These are phyloP conservation scores for Verasper variegatus DNA, from an alignment of 2,113 vertebrate genomes.

Conservation along the genomic window DNA sequence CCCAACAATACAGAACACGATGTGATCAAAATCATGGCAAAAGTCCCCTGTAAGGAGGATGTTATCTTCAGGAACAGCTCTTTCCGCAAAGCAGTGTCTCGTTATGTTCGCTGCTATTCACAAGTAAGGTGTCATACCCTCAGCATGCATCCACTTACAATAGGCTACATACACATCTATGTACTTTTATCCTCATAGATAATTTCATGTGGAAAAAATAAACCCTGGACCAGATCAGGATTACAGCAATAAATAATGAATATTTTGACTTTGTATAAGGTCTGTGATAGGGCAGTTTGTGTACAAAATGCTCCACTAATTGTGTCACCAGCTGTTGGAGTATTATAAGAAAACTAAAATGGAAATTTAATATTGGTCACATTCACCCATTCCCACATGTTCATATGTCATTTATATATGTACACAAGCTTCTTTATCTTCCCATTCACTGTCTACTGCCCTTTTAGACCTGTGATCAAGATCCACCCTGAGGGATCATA, in stretches of 20 bases:
- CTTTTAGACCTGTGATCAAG: too few relatives aligned
- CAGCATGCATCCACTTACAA: neutral
- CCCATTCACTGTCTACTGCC: too few relatives aligned
- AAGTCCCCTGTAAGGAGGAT: conserved; percentile 93
- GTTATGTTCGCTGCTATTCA: conserved; percentile 93
- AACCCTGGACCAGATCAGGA: neutral
- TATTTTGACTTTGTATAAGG: too few relatives aligned
- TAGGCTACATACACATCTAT: neutral
- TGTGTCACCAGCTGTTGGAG: too few relatives aligned
- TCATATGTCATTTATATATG: too few relatives aligned
- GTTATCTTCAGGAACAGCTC: conserved; percentile 84
- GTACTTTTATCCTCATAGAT: neutral
- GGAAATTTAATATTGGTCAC: too few relatives aligned
- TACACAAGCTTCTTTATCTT: too few relatives aligned
- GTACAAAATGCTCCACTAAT: too few relatives aligned
- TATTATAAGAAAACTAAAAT: too few relatives aligned
- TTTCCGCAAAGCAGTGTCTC: conserved; percentile 89
- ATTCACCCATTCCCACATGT: too few relatives aligned
- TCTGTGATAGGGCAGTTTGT: too few relatives aligned
- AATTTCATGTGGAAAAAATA: neutral
- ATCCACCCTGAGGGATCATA: too few relatives aligned
- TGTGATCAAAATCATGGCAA: conserved; percentile 87
- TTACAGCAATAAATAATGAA: neutral
- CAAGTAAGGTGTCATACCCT: conserved; percentile 81
- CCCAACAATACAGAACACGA: conserved; percentile 85